A percentile compares a stretch with the other conserved stretches of the same genome.
These are phyloP conservation scores for Eurosta solidaginis DNA, from an alignment of 1,140 invertebrate species.

Conservation along the genomic window DNA sequence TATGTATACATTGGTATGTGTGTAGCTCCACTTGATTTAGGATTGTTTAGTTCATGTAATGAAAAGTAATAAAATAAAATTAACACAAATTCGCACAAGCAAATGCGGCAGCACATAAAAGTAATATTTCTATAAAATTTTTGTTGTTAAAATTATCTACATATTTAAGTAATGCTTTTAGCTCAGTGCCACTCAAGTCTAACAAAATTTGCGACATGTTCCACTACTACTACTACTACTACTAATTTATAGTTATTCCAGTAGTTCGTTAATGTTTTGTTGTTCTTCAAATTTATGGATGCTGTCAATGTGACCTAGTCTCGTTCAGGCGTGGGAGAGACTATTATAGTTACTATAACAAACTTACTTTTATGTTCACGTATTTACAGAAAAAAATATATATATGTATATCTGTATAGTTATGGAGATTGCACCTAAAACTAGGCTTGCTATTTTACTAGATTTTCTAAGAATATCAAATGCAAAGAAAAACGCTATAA, in stretches of 20 bases:
- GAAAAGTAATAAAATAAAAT: conserved; percentile 26
- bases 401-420: background rate
- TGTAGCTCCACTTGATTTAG: background rate
- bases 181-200: too few relatives aligned
- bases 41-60: background rate
- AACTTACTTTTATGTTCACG: background rate
- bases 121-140: background rate
- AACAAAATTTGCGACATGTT: too few relatives aligned
- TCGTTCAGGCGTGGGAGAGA: background rate
- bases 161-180: background rate
- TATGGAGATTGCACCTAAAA: background rate
- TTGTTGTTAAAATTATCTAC: background rate
- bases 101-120: background rate
- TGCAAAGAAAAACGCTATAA: too few relatives aligned
- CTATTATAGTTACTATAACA: too few relatives aligned
- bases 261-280: background rate
- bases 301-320: background rate
- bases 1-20: background rate
- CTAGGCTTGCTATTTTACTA: background rate
- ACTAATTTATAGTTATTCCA: conserved; percentile 20
- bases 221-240: background rate
- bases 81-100: background rate
- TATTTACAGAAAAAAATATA: background rate
- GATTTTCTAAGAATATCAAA: too few relatives aligned
- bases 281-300: conserved; percentile 19